A percentile compares a stretch with the other conserved stretches of the same genome.
Evolutionary conservation across 2,888 invertebrate genomes (phyloP).

Genomic region (Euplexia lucipara): DNA sequence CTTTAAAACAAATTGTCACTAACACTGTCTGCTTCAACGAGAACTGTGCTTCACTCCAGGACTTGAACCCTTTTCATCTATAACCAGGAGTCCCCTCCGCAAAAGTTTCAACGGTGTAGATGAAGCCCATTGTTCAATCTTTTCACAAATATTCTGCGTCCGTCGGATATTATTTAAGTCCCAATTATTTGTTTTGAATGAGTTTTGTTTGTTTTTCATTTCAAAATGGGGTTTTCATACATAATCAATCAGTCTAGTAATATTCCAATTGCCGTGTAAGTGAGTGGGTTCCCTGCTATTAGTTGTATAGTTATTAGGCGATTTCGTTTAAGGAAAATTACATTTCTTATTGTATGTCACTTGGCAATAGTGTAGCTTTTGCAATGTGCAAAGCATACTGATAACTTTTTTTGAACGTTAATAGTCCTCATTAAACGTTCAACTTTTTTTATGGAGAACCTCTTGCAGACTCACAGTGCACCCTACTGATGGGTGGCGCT

Average conservation of each 20-base stretch:
- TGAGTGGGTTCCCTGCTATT: too few species aligned
- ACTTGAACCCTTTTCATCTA: slow-evolving; percentile 44
- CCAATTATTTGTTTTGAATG: slow-evolving; percentile 49
- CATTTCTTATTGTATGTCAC: too few species aligned
- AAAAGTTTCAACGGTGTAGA: slow-evolving; percentile 51
- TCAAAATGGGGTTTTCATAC: slow-evolving; percentile 22
- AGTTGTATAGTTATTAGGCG: too few species aligned
- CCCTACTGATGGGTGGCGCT: too few species aligned
- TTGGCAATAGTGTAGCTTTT: too few species aligned
- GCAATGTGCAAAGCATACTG: too few species aligned
- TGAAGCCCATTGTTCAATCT: slow-evolving; percentile 57
- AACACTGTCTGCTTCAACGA: slow-evolving; percentile 23
- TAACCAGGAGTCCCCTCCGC: slow-evolving; percentile 24
- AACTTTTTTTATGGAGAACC: too few species aligned
- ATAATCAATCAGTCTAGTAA: slow-evolving; percentile 19
- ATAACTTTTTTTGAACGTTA: too few species aligned
- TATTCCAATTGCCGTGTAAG: too few species aligned
- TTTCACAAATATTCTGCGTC: slow-evolving; percentile 52
- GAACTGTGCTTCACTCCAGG: slow-evolving; percentile 34
- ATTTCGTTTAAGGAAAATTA: too few species aligned
- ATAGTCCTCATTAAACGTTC: too few species aligned
- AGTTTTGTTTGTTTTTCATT: slow-evolving; percentile 35
- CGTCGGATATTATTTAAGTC: slow-evolving; percentile 36
- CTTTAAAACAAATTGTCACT: slow-evolving; percentile 16
- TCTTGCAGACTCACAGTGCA: too few species aligned